Conservation (phyloP, 2,797 vertebrate species). For the Botia almorhae region DNA sequence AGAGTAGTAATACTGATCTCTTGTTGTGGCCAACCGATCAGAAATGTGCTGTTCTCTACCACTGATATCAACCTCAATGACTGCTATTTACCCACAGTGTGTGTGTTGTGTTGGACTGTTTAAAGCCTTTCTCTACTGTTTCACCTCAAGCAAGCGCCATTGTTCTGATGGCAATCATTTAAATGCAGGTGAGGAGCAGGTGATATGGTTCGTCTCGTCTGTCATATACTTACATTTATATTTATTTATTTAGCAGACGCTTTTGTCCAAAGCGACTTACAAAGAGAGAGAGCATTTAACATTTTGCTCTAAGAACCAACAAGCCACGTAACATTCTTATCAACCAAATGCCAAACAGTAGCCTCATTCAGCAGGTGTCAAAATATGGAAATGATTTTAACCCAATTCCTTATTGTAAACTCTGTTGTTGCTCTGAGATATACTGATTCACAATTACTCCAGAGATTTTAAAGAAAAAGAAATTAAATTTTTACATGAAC, state of each 20-base stretch:
- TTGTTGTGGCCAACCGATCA: constrained; percentile 12
- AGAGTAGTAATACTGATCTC: constrained; percentile 25
- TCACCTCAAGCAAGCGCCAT: not conserved
- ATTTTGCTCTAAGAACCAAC: too few relatives aligned
- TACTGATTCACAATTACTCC: too few relatives aligned
- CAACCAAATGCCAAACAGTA: too few relatives aligned
- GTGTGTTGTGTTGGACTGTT: not conserved
- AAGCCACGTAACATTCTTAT: too few relatives aligned
- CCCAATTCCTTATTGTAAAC: too few relatives aligned
- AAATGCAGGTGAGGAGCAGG: not conserved
- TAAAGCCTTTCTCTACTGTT: not conserved
- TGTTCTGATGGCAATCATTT: not conserved
- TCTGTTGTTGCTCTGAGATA: too few relatives aligned
- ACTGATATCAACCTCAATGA: constrained; percentile 15
- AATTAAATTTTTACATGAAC: too few relatives aligned
- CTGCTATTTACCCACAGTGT: constrained; percentile 1
- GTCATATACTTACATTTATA: not conserved
- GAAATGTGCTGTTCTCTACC: constrained; percentile 26
- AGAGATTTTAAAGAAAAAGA: too few relatives aligned
- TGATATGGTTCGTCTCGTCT: not conserved
- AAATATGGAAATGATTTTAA: too few relatives aligned
- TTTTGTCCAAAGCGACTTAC: too few relatives aligned
- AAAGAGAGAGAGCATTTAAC: not conserved
- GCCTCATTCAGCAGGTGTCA: too few relatives aligned
- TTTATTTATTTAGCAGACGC: not conserved